Conservation (phyloP, 1,140 invertebrate genomes). For the Lysiphlebus fabarum region DNA sequence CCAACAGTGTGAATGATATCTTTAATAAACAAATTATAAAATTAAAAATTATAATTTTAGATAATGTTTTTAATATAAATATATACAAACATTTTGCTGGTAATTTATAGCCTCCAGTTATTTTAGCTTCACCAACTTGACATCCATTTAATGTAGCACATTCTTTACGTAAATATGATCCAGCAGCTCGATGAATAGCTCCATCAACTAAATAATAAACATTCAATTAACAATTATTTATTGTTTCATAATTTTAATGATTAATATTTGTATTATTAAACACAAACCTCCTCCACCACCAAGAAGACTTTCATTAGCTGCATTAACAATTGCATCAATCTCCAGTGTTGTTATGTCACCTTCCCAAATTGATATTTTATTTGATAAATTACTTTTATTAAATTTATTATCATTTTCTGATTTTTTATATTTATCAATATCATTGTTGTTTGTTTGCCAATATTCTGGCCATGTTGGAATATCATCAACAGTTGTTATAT, state of each 20-base stretch:
- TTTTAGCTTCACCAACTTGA: constrained; percentile 74
- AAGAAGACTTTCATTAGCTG: constrained; percentile 74
- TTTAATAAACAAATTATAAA: constrained; percentile 41
- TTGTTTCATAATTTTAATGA: too few relatives aligned
- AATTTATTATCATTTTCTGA: constrained; percentile 44
- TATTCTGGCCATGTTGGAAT: constrained; percentile 64
- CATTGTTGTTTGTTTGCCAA: constrained; percentile 47
- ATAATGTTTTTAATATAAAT: constrained; percentile 5
- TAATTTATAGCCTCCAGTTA: constrained; percentile 74
- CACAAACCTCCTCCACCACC: constrained; percentile 78
- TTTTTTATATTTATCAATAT: constrained; percentile 36
- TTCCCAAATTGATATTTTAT: constrained; percentile 66
- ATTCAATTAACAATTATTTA: background rate
- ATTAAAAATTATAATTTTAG: background rate
- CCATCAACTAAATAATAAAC: constrained; percentile 68
- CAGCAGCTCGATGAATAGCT: constrained; percentile 79
- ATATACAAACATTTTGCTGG: constrained; percentile 69
- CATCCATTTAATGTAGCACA: constrained; percentile 72
- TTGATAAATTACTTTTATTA: constrained; percentile 49
- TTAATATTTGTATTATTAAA: too few relatives aligned
- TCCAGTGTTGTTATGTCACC: constrained; percentile 87
- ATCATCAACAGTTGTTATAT: constrained; percentile 49
- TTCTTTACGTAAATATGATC: constrained; percentile 65
- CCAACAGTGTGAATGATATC: constrained; percentile 84
- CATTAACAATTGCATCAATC: constrained; percentile 90